These are phyloP conservation scores for Cichladusa arquata DNA, from an alignment of 2,113 vertebrate genomes.

Conservation along the genomic window DNA sequence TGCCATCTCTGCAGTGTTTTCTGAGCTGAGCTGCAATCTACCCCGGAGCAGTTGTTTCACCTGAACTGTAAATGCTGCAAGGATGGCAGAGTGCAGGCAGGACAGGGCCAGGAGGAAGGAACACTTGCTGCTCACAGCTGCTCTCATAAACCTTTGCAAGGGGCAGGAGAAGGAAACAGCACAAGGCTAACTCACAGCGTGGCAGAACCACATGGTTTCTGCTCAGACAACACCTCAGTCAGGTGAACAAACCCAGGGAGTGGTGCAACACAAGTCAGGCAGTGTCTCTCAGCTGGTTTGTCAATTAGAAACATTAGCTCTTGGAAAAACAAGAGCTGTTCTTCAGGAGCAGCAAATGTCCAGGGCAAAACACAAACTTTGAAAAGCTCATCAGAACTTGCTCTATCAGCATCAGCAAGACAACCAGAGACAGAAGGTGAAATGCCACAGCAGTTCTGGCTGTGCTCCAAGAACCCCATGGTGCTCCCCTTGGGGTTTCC, in stretches of 20 bases:
- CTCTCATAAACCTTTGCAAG: not conserved
- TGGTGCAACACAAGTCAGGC: not conserved
- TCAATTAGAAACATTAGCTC: not conserved
- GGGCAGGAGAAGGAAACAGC: not conserved
- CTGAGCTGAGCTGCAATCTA: not conserved
- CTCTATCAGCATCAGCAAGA: not conserved
- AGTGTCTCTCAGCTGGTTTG: not conserved
- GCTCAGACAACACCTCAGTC: not conserved
- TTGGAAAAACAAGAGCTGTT: not conserved
- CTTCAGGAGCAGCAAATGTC: not conserved
- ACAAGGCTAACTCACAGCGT: not conserved
- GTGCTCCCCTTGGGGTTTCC: not conserved
- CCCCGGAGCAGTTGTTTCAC: not conserved
- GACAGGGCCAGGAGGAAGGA: not conserved
- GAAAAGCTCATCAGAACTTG: not conserved
- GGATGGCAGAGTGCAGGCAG: not conserved
- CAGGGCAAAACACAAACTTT: not conserved
- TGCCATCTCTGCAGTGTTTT: not conserved
- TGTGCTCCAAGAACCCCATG: accelerated
- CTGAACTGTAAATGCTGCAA: not conserved
- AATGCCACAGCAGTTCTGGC: not conserved
- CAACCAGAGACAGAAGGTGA: not conserved
- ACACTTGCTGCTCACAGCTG: not conserved
- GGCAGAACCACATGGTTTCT: not conserved
- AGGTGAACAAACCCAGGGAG: not conserved